phyloP scores from a whole-genome alignment of 2,888 invertebrate genomes.

The Keiferia lycopersicella region DNA sequence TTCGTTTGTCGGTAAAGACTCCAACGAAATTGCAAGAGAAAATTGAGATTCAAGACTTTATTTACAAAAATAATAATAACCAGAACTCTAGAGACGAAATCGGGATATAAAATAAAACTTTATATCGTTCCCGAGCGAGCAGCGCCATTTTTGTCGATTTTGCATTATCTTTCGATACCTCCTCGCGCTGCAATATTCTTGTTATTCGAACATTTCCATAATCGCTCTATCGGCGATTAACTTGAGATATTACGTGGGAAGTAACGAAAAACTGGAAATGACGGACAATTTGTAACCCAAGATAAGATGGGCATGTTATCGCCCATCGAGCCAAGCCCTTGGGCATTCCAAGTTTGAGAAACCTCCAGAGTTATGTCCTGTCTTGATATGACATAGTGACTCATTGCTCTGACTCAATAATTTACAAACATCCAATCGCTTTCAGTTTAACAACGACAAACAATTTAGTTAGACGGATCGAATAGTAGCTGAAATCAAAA shows the following conservation, averaged over 20 bases:
- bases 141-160: slow-evolving; percentile 26
- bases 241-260: slow-evolving; percentile 23
- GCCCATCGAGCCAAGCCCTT: slow-evolving; percentile 49
- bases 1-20: not conserved
- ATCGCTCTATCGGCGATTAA: slow-evolving; percentile 24
- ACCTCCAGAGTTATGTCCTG: slow-evolving; percentile 33
- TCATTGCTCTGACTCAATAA: slow-evolving; percentile 12
- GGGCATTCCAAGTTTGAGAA: slow-evolving; percentile 34
- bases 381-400: slow-evolving; percentile 9
- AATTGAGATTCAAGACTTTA: not conserved
- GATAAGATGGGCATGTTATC: slow-evolving; percentile 62
- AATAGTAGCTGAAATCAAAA: slow-evolving; percentile 11
- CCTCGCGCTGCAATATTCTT: slow-evolving; percentile 13
- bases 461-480: not conserved
- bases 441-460: slow-evolving; percentile 1
- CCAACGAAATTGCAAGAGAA: not conserved
- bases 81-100: slow-evolving; percentile 15
- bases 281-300: slow-evolving; percentile 62
- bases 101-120: slow-evolving; percentile 25
- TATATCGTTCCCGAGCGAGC: slow-evolving; percentile 22
- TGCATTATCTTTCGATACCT: slow-evolving; percentile 25
- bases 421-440: not conserved
- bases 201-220: slow-evolving; percentile 18
- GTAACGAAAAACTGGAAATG: slow-evolving; percentile 43
- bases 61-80: slow-evolving; percentile 2